Evolutionary conservation across 2,113 vertebrate genomes (phyloP).

Genomic region (Meleagris gallopavo): DNA sequence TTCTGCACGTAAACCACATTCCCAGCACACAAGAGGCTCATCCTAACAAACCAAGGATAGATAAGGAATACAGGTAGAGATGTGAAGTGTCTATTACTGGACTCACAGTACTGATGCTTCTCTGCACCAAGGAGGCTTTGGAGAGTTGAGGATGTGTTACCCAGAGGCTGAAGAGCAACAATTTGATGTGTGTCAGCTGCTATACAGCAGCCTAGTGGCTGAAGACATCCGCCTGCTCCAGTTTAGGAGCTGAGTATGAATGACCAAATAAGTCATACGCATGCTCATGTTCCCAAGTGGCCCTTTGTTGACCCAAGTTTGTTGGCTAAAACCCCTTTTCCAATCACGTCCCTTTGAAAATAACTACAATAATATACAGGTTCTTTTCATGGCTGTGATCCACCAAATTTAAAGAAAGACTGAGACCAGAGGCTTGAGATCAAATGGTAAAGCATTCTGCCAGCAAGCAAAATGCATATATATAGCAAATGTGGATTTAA

Average conservation of each 20-base stretch:
- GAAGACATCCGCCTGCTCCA: background rate
- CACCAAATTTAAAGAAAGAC: background rate
- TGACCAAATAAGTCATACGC: background rate
- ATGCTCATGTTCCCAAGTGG: background rate
- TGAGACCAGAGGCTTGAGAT: background rate
- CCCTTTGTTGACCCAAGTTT: background rate
- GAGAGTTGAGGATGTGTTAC: background rate
- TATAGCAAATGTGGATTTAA: background rate
- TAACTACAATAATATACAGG: too few species aligned
- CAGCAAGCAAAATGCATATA: background rate
- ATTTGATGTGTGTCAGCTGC: background rate
- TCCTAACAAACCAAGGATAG: background rate
- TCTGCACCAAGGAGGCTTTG: background rate
- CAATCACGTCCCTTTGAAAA: background rate
- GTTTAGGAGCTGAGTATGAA: background rate
- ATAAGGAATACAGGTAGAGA: background rate
- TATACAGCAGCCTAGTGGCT: background rate
- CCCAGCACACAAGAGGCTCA: background rate
- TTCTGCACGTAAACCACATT: background rate
- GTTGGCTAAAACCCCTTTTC: background rate
- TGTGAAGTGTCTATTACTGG: accelerated
- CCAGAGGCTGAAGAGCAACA: background rate
- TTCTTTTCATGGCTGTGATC: background rate
- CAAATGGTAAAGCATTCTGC: background rate
- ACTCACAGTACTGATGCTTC: background rate